Evolutionary conservation across 1,140 invertebrate species (phyloP).

Genomic region (Tetramorium alpestre): DNA sequence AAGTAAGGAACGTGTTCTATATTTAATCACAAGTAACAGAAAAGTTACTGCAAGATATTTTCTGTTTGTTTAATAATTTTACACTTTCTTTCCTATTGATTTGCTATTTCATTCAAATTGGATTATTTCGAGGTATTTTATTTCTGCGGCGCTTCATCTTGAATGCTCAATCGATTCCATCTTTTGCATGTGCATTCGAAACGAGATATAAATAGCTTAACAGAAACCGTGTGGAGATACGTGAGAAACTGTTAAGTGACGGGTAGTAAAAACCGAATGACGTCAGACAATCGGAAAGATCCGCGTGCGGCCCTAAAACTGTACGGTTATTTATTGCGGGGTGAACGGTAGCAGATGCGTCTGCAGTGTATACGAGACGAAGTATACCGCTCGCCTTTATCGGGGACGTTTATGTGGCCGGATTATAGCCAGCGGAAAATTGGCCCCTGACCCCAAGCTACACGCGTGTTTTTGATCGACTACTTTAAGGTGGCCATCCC

Average conservation of each 20-base stretch:
- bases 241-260: conserved; percentile 55
- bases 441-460: conserved; percentile 7
- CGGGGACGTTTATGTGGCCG: conserved; percentile 51
- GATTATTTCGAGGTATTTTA: background rate
- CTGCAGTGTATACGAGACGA: background rate
- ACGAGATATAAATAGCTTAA: conserved; percentile 6
- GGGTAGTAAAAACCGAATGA: conserved; percentile 62
- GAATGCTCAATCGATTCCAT: background rate
- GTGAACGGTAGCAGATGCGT: background rate
- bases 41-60: background rate
- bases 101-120: background rate
- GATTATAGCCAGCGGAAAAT: conserved; percentile 67
- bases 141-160: background rate
- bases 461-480: conserved; percentile 52
- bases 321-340: conserved; percentile 64
- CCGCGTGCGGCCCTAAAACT: conserved; percentile 53
- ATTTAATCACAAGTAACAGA: background rate
- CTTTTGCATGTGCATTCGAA: background rate
- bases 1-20: background rate
- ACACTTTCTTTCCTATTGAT: no score
- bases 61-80: background rate
- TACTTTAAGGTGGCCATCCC: background rate
- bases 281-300: conserved; percentile 66
- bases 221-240: background rate
- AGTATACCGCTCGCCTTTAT: conserved; percentile 40